A percentile compares a stretch with the other conserved stretches of the same genome.
phyloP scores from a whole-genome alignment of 2,888 invertebrate species.

The Arrhopalites spinosus region DNA sequence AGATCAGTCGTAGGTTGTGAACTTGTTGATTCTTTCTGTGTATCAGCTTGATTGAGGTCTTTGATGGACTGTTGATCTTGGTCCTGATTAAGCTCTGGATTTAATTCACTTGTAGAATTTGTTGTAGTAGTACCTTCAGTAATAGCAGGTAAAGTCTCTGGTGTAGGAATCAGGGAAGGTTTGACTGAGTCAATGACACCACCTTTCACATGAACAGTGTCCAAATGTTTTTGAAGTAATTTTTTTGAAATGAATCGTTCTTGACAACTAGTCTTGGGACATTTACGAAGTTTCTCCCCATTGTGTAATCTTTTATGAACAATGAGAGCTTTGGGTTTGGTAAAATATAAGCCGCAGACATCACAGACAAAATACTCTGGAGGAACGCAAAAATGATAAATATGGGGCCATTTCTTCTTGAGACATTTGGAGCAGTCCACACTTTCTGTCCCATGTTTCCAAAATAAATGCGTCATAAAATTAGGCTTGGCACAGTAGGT shows the following conservation, averaged over 20 bases:
- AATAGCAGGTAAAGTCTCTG: neutral
- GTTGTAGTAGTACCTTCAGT: neutral
- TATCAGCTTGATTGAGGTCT: neutral
- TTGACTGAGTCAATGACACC: slow-evolving; percentile 44
- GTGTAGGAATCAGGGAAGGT: slow-evolving; percentile 42
- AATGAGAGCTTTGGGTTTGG: slow-evolving; percentile 76
- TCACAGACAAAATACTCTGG: slow-evolving; percentile 79
- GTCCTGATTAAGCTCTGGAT: slow-evolving; percentile 1
- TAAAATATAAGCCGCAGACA: slow-evolving; percentile 76
- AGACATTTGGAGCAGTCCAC: slow-evolving; percentile 81
- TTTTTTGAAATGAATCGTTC: slow-evolving; percentile 83
- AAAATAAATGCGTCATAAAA: slow-evolving; percentile 85
- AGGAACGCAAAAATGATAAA: slow-evolving; percentile 87
- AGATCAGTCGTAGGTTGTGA: neutral
- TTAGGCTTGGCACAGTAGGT: slow-evolving; percentile 86
- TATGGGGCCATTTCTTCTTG: slow-evolving; percentile 90
- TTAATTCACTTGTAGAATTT: neutral
- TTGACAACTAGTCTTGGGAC: slow-evolving; percentile 69
- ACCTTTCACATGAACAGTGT: slow-evolving; percentile 40
- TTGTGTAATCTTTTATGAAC: slow-evolving; percentile 82
- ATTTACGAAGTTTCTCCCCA: slow-evolving; percentile 72
- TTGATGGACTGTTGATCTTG: neutral
- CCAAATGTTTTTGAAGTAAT: slow-evolving; percentile 71
- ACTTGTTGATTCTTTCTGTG: neutral
- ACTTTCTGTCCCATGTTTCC: slow-evolving; percentile 92